Evolutionary conservation across 2,797 vertebrate genomes (phyloP), one percentile per base, ranked within the genome.

Genomic region (Hypotaenidia okinawae): DNA sequence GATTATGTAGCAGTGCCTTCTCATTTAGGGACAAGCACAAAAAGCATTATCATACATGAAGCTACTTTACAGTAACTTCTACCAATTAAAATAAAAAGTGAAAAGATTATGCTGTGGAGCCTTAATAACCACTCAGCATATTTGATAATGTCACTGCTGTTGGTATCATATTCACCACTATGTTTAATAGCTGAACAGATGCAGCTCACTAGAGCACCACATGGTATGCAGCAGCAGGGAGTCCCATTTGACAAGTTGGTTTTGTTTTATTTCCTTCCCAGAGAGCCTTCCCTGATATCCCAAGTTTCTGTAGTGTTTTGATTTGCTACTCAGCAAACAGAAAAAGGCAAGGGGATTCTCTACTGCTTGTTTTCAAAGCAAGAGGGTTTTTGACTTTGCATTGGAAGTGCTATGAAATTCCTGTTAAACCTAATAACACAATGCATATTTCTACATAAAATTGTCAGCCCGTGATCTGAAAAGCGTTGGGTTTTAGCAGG

Each of bases 131-230:
- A 75, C 63, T 97, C 84, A 87, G 93, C 86, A 94, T 95, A 85
- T 95, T 93, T 97, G 94, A 93, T 92, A 97, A 95, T 94, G 81
- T 55, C 77, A n/a, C 39, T 77, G 80, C 91, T 96, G 75, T 91
- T 1, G 23, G 69, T 90, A 90, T 94, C 77, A 63, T 76, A 80
- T 49, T 96, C 93, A 49, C 90, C 78, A 80, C 32, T 43, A 70
- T 80, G 83, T 93, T 96, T 97, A 96, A 94, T 72, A 96, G 91
- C 87, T 55, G 88, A 97, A 94, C 97, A 97, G 96, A 97, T 97
- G 96, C 91, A 94, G 67, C 80, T 96, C 67, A 58, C 91, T 92
- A 87, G 90, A 95, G 86, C 73, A 94, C 85, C 94, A 93, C 96
- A 97, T 95, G 95, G 92, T 91, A 67, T 43, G 75, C 80, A 95